Percentiles rank a stretch among this genome's conserved stretches.
Evolutionary conservation across 1,140 invertebrate species (phyloP).

Genomic region (Limonius californicus): DNA sequence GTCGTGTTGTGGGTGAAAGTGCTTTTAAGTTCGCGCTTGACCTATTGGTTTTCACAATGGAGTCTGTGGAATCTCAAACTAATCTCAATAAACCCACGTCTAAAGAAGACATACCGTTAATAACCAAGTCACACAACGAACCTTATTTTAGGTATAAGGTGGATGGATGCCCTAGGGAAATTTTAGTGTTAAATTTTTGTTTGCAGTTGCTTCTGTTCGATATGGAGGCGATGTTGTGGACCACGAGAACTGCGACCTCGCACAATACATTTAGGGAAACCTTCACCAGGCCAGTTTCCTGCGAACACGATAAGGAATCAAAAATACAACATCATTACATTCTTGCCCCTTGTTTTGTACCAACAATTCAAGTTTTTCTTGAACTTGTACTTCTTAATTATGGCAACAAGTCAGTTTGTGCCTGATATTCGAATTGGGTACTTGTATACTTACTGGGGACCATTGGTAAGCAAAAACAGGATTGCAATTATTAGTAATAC

Average conservation of each 20-base stretch:
- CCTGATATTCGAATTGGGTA: constrained; percentile 95
- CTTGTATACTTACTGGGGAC: constrained; percentile 99
- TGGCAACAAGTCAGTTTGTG: constrained; percentile 98
- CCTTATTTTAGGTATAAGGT: constrained; percentile 51
- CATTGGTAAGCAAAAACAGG: constrained; percentile 74
- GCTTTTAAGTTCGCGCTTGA: too few relatives aligned
- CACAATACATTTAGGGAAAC: constrained; percentile 62
- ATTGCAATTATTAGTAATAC: too few relatives aligned
- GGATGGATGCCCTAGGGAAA: neutral
- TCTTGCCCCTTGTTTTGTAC: constrained; percentile 94
- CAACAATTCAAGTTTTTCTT: constrained; percentile 99
- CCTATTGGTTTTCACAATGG: constrained; percentile 38
- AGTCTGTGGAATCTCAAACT: constrained; percentile 51
- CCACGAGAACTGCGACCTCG: constrained; percentile 61
- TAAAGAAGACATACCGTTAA: constrained; percentile 63
- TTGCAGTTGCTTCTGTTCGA: constrained; percentile 61
- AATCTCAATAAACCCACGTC: constrained; percentile 53
- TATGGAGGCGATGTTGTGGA: constrained; percentile 66
- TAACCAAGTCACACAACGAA: constrained; percentile 55
- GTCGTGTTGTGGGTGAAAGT: too few relatives aligned
- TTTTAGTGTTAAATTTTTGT: neutral
- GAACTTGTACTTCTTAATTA: constrained; percentile 96
- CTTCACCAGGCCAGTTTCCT: constrained; percentile 76
- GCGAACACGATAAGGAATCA: constrained; percentile 97
- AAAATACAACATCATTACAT: constrained; percentile 98